A percentile compares a stretch with the other conserved stretches of the same genome.
These are phyloP conservation scores for Chaetodon trifasciatus DNA, from an alignment of 2,797 vertebrate genomes.

Conservation along the genomic window DNA sequence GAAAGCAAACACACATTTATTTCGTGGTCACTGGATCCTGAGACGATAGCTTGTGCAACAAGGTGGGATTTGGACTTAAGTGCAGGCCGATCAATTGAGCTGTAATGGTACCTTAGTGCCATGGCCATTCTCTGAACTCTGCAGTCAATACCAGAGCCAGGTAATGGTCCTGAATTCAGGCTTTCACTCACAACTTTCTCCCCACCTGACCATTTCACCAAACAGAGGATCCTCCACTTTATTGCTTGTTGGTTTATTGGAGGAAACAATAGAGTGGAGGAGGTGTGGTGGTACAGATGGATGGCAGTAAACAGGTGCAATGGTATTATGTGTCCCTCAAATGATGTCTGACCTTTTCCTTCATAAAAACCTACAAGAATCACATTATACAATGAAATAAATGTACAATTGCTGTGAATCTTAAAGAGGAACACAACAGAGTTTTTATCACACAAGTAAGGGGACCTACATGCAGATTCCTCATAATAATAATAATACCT, in stretches of 20 bases:
- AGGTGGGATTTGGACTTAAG: conserved; percentile 83
- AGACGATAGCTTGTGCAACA: conserved; percentile 76
- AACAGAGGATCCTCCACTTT: conserved; percentile 52
- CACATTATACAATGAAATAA: background rate
- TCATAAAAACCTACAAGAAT: background rate
- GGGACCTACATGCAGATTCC: conserved; percentile 1
- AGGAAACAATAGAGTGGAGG: conserved; percentile 39
- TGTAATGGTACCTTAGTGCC: conserved; percentile 83
- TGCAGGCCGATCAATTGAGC: conserved; percentile 83
- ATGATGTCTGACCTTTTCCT: conserved; percentile 26
- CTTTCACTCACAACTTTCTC: conserved; percentile 57
- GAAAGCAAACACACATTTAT: conserved; percentile 34
- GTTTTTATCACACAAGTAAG: background rate
- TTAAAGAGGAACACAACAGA: background rate
- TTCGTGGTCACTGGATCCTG: conserved; percentile 76
- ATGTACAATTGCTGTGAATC: background rate
- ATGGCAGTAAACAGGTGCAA: conserved; percentile 28
- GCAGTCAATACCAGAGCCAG: conserved; percentile 75
- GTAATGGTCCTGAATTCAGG: conserved; percentile 75
- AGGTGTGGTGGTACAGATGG: background rate
- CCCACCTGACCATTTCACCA: conserved; percentile 56
- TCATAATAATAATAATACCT: background rate
- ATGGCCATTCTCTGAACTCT: conserved; percentile 74
- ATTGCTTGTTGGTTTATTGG: conserved; percentile 67
- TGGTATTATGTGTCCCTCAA: conserved; percentile 25